Conservation (phyloP, 2,113 vertebrate species). For the Desmodus rotundus region DNA sequence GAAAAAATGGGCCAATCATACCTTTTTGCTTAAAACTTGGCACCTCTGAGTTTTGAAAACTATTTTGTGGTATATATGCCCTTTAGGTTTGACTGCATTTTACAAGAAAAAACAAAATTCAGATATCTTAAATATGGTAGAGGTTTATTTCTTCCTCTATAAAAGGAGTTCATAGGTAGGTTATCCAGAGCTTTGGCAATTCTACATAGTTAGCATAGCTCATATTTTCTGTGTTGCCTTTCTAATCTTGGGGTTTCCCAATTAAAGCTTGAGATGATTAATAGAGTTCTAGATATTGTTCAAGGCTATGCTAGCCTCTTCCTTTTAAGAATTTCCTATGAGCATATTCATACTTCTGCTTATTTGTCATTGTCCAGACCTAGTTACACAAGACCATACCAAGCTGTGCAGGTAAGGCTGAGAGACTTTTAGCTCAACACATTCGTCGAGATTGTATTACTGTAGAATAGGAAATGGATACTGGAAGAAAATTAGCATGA, state of each 20-base stretch:
- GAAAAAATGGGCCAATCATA: neutral
- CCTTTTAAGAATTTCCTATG: neutral
- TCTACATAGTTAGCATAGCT: neutral
- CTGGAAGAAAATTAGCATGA: neutral
- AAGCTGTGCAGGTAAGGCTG: neutral
- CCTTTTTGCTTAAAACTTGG: neutral
- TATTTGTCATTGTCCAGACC: neutral
- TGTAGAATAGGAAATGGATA: neutral
- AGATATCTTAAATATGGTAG: neutral
- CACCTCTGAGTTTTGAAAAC: neutral
- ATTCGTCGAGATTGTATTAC: neutral
- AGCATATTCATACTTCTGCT: neutral
- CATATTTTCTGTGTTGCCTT: neutral
- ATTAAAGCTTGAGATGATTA: neutral
- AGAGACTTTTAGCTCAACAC: neutral
- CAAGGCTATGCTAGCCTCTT: neutral
- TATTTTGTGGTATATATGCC: neutral
- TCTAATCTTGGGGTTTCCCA: neutral
- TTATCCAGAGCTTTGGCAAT: neutral
- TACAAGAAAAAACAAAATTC: neutral
- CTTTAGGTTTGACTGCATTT: neutral
- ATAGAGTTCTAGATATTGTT: neutral
- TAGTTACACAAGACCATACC: neutral
- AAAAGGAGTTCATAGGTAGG: neutral
- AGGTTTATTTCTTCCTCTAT: neutral